Conservation (phyloP, 2,113 vertebrate genomes). For the Chaetorhynchus papuensis region DNA sequence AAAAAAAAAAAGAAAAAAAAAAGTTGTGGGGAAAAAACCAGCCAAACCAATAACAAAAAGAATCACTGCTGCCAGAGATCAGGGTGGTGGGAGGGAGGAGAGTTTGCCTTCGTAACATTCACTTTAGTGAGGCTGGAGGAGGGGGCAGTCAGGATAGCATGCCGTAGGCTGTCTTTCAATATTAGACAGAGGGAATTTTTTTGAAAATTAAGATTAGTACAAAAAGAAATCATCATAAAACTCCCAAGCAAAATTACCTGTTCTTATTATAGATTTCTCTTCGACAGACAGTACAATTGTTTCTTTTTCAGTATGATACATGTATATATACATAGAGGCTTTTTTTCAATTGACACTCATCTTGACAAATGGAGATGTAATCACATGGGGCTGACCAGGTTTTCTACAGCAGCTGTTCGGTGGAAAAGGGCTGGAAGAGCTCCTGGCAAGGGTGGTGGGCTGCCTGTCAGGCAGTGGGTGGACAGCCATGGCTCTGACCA, state of each 20-base stretch:
- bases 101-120: slow-evolving; percentile 16
- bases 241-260: slow-evolving; percentile 54
- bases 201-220: slow-evolving; percentile 70
- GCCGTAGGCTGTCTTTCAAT: slow-evolving; percentile 66
- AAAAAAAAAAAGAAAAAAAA: neutral
- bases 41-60: slow-evolving; percentile 19
- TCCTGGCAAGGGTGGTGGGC: neutral
- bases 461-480: neutral
- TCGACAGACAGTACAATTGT: neutral
- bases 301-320: neutral
- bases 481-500: neutral
- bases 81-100: neutral
- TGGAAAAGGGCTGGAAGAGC: neutral
- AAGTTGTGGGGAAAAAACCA: neutral
- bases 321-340: neutral
- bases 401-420: neutral
- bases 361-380: neutral
- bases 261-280: slow-evolving; percentile 47
- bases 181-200: slow-evolving; percentile 75
- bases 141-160: slow-evolving; percentile 32
- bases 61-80: slow-evolving; percentile 53
- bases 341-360: neutral
- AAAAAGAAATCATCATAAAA: slow-evolving; percentile 64
- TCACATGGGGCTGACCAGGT: neutral
- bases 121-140: slow-evolving; percentile 33